Evolutionary conservation across 2,797 vertebrate species (phyloP), one percentile per base, ranked within the genome.

Genomic region (Eupleurogrammus muticus): DNA sequence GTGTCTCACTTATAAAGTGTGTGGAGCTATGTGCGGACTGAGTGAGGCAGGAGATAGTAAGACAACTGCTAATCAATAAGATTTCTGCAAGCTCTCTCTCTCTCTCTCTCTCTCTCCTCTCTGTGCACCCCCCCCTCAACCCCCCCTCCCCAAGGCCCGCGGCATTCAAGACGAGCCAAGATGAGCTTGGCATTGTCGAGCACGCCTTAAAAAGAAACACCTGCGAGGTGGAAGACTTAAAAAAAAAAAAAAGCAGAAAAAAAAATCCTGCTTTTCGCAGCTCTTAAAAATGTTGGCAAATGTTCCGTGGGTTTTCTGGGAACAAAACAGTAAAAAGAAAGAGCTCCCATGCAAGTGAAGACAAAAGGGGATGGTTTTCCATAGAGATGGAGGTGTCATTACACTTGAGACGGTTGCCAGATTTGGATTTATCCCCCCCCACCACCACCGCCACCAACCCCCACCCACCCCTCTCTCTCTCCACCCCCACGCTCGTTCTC

Each of bases 231-330:
- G 90, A 91, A 89, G 87, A 91, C 89, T 89, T 88, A 68, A 90
- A 90, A 92, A 91, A 93, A 71, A 61, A 81, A 55, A 55, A 83
- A 24, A 80, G 28, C 28, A 28, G 28, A 73, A 73, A 86, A 85
- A 91, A 88, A 90, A 89, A 91, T 87, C 85, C 91, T 86, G 85
- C 90, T 92, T 92, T 93, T 92, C 84, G 85, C 90, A 91, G 90
- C 90, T 92, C 90, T 91, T 91, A 92, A 91, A 91, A 91, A 90
- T 92, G 90, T 90, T 93, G 91, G 92, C 92, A 93, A 92, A 91
- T 87, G 89, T 88, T 92, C 91, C 83, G 80, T 90, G 86, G 87
- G 71, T 87, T 92, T 89, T 90, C 87, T 89, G 91, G 86, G 89
- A 91, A 92, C 91, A 90, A 91, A 93, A 90, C 84, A 86, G 88